Evolutionary conservation across 2,797 vertebrate genomes (phyloP).

Genomic region (Etheostoma perlongum): DNA sequence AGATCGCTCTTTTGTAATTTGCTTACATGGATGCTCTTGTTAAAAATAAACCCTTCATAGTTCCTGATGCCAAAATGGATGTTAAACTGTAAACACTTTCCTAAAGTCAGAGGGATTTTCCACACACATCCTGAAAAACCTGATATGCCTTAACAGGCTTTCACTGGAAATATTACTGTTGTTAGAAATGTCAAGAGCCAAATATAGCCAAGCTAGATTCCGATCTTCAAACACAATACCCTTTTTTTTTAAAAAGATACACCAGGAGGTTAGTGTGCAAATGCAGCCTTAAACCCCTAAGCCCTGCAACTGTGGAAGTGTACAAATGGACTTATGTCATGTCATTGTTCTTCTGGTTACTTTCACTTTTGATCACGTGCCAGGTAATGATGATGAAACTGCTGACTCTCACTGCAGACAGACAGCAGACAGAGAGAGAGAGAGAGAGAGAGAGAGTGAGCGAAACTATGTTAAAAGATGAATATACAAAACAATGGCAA

Average conservation of each 20-base stretch:
- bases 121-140: not conserved
- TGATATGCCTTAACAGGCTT: not conserved
- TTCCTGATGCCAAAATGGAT: slow-evolving; percentile 1
- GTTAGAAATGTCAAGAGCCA: not conserved
- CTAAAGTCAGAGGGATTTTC: not conserved
- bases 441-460: not conserved
- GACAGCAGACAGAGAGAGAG: not conserved
- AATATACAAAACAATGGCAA: too few relatives aligned
- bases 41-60: not conserved
- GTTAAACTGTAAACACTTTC: not conserved
- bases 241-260: not conserved
- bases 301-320: too few relatives aligned
- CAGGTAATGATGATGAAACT: slow-evolving; percentile 63
- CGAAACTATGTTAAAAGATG: too few relatives aligned
- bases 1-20: not conserved
- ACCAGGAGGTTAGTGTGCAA: not conserved
- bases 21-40: fast-evolving
- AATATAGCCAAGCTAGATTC: not conserved
- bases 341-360: slow-evolving; percentile 2
- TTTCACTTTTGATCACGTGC: slow-evolving; percentile 67
- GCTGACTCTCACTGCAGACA: slow-evolving; percentile 15
- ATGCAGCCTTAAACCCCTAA: too few relatives aligned
- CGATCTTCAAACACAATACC: not conserved
- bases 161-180: not conserved
- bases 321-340: not conserved